Base-by-base conservation (phyloP, 2,888 invertebrate species). In the Ephialtes manifestator region DNA sequence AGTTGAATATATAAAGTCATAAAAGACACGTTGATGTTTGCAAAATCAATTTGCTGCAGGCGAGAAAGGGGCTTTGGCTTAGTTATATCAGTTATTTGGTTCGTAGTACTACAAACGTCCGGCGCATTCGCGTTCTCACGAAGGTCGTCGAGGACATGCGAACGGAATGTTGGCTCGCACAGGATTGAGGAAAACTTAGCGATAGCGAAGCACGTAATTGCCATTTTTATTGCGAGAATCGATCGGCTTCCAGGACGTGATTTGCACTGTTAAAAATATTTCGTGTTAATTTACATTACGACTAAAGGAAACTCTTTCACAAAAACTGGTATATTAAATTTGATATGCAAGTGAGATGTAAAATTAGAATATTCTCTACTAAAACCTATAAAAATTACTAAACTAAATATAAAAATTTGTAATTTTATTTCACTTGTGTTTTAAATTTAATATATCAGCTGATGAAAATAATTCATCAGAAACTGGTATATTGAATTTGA, bases 71-170 rank as follows among this genome's bases (percentile, higher is more conserved):
- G 53, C 11, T 55, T 55, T 2, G 53, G 20, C 1, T 20, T 20
- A n/a, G 35, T 20, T n/a, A 18, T 35, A n/a, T 48, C 20, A 20
- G n/a, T n/a, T n/a, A n/a, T n/a, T 20, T 65, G 24, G 1, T 15
- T 60, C 20, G 10, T 46, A 24, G 24, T 48, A 28, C 15, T 7
- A 15, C 28, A 18, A n/a, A 63, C 68, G 55, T 81, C 81, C 78
- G 81, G 78, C 70, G 75, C 81, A 67, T 58, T 58, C 77, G 77
- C 68, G 77, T 65, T 43, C 70, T 28, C 55, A 20, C 74, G 81
- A 84, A 84, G 84, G 84, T 78, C 84, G 84, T 39, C 43, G 74
- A 39, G 72, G 77, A 74, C 67, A 84, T 72, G 76, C 65, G 80
- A 81, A 55, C 24, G 80, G 80, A 81, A 81, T 84, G 72, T 68